Base-by-base conservation (phyloP, 2,888 invertebrate species). In the Luperina nickerlii region DNA sequence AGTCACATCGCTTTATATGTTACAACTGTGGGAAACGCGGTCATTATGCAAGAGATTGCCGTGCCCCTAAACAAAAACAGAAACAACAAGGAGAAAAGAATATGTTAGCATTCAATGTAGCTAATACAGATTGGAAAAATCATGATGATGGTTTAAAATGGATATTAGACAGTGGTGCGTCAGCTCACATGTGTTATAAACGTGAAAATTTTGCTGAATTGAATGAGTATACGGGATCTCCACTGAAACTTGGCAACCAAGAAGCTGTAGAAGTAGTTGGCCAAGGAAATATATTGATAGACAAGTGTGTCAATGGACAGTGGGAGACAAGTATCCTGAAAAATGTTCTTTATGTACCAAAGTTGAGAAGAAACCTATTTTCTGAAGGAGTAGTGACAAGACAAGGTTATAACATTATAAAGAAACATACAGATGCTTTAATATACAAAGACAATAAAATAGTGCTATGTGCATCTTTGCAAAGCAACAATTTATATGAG, bases 351-450 rank as follows among this genome's bases (percentile, higher is more conserved):
- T 92, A 91, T 87, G 90, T 94, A 8, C 93, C 92, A n/a, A 84
- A 82, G 0, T 81, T 94, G 24, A 32, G 32, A 32, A 32, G 32
- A 32, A 32, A 32, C 32, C 32, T 32, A 32, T 32, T 32, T 32
- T 32, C 92, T 2, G 93, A 93, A 81, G 93, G 92, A 8, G 88
- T 78, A 0, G 79, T 89, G 9, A 91, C 89, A 5, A 82, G 87
- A 27, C 90, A 91, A 84, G 89, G 89, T 1, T 90, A 91, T 82
- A 68, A 54, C 20, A 88, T 92, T 32, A 67, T 90, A 0, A 93
- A 92, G 75, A 88, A 90, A 65, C 32, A 65, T 32, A 38, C 32
- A 9, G 32, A 65, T 5, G 65, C 65, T 20, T 38, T 65, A 9
- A 65, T 65, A 9, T 65, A 65, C 65, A 65, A 65, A 20, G 65